Evolutionary conservation across 1,140 invertebrate species (phyloP).

Genomic region (Drosophila sechellia): DNA sequence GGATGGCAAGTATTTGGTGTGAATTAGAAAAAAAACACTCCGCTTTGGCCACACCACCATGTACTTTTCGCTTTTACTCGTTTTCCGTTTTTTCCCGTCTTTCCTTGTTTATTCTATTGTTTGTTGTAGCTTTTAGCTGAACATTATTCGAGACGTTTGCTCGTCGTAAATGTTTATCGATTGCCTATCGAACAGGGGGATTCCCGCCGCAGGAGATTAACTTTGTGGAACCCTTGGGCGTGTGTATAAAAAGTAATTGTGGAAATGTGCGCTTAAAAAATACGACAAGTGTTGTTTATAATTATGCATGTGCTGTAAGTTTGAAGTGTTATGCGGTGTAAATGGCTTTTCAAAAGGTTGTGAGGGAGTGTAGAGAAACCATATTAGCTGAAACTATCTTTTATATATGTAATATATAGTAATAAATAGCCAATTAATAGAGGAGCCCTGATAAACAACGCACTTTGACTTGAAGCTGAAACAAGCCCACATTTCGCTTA

Average conservation of each 20-base stretch:
- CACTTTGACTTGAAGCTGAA: slow-evolving; percentile 14
- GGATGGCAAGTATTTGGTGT: not conserved
- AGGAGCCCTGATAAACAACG: not conserved
- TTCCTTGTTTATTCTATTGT: slow-evolving; percentile 68
- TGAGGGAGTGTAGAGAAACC: not conserved
- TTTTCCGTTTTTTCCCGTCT: not conserved
- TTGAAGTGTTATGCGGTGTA: not conserved
- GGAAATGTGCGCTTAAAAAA: slow-evolving; percentile 27
- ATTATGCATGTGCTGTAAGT: not conserved
- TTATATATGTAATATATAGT: too few species aligned
- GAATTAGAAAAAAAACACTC: not conserved
- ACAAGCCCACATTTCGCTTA: slow-evolving; percentile 53
- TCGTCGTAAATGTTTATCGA: slow-evolving; percentile 59
- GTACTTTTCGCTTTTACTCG: not conserved
- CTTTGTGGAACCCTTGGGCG: not conserved
- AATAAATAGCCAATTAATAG: too few species aligned
- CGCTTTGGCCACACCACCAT: not conserved
- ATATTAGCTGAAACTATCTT: not conserved
- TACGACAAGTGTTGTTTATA: slow-evolving; percentile 7
- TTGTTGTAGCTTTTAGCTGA: slow-evolving; percentile 63
- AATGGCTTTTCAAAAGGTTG: too few species aligned
- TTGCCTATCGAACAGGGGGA: slow-evolving; percentile 36
- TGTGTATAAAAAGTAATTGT: slow-evolving; percentile 28
- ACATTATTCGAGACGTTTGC: slow-evolving; percentile 48
- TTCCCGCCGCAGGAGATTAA: slow-evolving; percentile 15